Conservation (phyloP, 2,797 vertebrate species). For the Allobates femoralis region DNA sequence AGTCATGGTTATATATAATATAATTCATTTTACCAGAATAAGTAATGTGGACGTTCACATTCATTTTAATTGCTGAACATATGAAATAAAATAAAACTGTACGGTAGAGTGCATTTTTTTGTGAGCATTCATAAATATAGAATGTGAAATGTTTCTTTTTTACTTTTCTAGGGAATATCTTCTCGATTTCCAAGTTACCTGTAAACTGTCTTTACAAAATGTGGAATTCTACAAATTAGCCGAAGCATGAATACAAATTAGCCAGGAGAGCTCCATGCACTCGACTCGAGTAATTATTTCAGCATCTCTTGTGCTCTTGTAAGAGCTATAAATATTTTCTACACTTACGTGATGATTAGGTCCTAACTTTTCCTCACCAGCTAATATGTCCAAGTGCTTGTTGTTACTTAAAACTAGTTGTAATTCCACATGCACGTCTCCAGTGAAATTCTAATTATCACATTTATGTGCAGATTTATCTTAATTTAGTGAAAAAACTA, state of each 20-base stretch:
- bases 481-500: not conserved
- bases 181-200: not conserved
- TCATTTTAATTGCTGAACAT: not conserved
- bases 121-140: not conserved
- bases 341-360: slow-evolving; percentile 12
- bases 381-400: slow-evolving; percentile 13
- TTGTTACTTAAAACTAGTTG: not conserved
- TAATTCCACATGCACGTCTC: slow-evolving; percentile 3
- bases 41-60: not conserved
- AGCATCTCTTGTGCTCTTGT: slow-evolving; percentile 11
- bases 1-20: not conserved
- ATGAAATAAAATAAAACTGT: not conserved
- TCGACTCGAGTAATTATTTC: slow-evolving; percentile 16
- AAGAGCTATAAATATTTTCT: slow-evolving; percentile 25
- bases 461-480: slow-evolving; percentile 1
- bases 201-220: not conserved
- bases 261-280: not conserved
- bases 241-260: slow-evolving; percentile 3
- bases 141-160: not conserved
- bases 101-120: not conserved
- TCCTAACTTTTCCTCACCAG: slow-evolving; percentile 1
- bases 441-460: not conserved
- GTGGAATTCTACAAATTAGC: not conserved
- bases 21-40: not conserved
- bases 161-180: not conserved